Evolutionary conservation across 2,797 vertebrate species (phyloP), one percentile per base, ranked within the genome.

Genomic region (Sardinella longiceps): DNA sequence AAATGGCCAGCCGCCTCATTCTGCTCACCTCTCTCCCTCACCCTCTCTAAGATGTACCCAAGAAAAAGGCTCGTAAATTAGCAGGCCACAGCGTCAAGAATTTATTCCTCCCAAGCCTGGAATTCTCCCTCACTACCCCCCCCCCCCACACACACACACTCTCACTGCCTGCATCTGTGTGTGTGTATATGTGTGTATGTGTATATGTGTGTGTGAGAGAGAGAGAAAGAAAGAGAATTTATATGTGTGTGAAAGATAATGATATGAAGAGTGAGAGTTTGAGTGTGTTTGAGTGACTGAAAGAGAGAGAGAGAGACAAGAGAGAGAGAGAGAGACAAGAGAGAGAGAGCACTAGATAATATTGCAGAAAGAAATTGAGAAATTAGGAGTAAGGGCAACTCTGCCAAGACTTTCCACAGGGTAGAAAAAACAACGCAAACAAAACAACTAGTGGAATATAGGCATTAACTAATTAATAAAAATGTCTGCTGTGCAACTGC

Each of bases 21-120:
- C 48, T 63, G 60, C 60, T 30, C 28, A n/a, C 23, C 23, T 53
- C 51, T 4, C 51, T 18, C 18, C 3, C 50, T 51, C 50, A 15
- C 95, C 93, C 94, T 94, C 92, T 95, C 97, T 96, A 96, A 97
- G 94, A 97, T 95, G 95, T 96, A 96, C 96, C 95, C 95, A 95
- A 96, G 95, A 74, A 96, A 94, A 94, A 93, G 95, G 96, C 95
- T 97, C 94, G 94, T 97, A 97, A 98, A 97, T 98, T 96, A 97
- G 94, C 94, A 94, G 94, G 95, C 95, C 94, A 92, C 91, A 94
- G 91, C 94, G 95, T 94, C 91, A 93, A 95, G 94, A 91, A 89
- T 95, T 95, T 74, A 74, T 74, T 94, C 93, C 89, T 82, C 91
- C 90, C 92, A 91, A 91, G 94, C 96, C 95, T 97, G 95, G 95